These are phyloP conservation scores for Scaptomyza graminum DNA, from an alignment of 1,140 invertebrate species.

Conservation along the genomic window DNA sequence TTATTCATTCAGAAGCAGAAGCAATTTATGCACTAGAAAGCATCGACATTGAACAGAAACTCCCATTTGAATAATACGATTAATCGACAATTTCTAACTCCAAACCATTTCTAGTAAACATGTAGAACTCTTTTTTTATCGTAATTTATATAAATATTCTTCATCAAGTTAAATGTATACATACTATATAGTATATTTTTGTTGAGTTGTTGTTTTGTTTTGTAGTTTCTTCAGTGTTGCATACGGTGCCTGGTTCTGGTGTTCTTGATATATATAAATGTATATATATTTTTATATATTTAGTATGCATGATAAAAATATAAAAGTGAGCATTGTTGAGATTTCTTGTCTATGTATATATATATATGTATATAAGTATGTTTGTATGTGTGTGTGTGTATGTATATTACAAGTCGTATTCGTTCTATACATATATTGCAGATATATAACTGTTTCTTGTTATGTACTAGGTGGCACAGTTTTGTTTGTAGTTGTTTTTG, in stretches of 20 bases:
- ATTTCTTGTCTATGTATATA: conserved; percentile 43
- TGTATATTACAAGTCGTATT: conserved; percentile 52
- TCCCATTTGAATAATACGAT: background rate
- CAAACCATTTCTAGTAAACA: conserved; percentile 4
- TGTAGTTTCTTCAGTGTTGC: conserved; percentile 59
- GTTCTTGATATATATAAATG: conserved; percentile 53
- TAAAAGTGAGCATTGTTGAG: conserved; percentile 74
- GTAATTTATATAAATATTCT: conserved; percentile 23
- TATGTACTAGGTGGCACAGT: conserved; percentile 82
- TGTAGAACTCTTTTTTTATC: background rate
- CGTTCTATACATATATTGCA: conserved; percentile 52
- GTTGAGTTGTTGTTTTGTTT: conserved; percentile 27
- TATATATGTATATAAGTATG: too few species aligned
- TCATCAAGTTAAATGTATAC: conserved; percentile 33
- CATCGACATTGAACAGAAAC: conserved; percentile 6
- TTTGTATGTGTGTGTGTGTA: conserved; percentile 4
- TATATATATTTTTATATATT: conserved; percentile 24
- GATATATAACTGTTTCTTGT: conserved; percentile 80
- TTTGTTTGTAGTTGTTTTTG: conserved; percentile 62
- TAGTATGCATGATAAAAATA: conserved; percentile 76
- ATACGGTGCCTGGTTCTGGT: conserved; percentile 65
- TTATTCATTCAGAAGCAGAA: conserved; percentile 21
- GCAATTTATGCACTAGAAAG: conserved; percentile 31
- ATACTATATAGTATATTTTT: conserved; percentile 28
- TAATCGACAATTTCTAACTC: background rate